Evolutionary conservation across 2,888 invertebrate species (phyloP), one percentile per base, ranked within the genome.

Genomic region (Monoplex corrugatus): DNA sequence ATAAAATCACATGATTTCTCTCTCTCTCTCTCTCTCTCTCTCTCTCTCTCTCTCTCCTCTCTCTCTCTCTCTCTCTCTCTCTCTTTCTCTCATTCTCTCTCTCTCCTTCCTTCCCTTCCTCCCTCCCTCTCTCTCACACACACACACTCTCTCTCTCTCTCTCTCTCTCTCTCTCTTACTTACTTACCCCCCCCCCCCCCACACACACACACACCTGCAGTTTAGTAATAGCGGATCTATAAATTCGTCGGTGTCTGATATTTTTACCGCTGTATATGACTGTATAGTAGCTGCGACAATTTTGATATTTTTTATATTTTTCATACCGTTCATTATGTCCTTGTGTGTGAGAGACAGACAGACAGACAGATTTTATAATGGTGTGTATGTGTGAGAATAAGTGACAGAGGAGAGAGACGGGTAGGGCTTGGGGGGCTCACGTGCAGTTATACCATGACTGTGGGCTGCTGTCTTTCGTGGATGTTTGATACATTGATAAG

Each of bases 111-210:
- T 28, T 75, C 75, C 6, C 13, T 32, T 28, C 10, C 75, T 32
- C 75, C 10, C 13, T 32, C 75, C 10, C 75, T 32, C 28, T 32
- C 75, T 32, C 75, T 10, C 13, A 8, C 75, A 16, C 75, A 16
- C 75, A 16, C 75, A 16, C 75, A 16, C 75, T 32, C 82, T 40
- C 72, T 72, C 72, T 32, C 72, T 72, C 72, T 32, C 72, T 72
- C 72, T 72, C 72, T 72, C 72, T 72, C 72, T 72, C 72, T 72
- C 72, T 72, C 72, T 72, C 72, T 72, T 35, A 32, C 72, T 72
- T 35, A 32, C 72, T 72, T 8, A 10, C 32, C 8, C 72, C 8
- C 72, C 3, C 78, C 32, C 72, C 32, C 72, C 72, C 32, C 72
- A 72, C 72, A 72, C 72, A 72, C 72, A 72, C 72, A 72, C 72